Evolutionary conservation across 2,888 invertebrate species (phyloP), one percentile per base, ranked within the genome.

Genomic region (Protophormia terraenovae): DNA sequence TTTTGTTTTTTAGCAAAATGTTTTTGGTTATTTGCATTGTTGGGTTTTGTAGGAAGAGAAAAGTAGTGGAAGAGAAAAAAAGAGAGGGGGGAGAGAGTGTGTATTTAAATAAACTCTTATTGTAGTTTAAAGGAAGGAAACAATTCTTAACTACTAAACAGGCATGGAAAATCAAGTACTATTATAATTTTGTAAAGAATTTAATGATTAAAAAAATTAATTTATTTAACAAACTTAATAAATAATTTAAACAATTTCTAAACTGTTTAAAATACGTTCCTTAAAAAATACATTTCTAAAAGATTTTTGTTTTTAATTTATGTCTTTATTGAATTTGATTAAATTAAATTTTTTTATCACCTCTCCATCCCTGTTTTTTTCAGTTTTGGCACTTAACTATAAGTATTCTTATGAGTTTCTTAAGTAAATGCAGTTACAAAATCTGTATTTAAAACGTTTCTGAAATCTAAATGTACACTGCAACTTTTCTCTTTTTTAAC

Each of bases 81-180:
- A 53, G 27, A n/a, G 12, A 73, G 14, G 32, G 22, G 10, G 19
- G 7, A 10, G 32, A n/a, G 24, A n/a, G 45, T 24, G 2, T 19
- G 29, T 16, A 8, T 29, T 24, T 27, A 24, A 27, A 16, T n/a
- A 22, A 62, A 64, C 24, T 4, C 24, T 14, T n/a, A 53, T n/a
- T 41, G 10, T 58, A 32, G 62, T 24, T 14, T 14, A 29, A 50
- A 53, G 75, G 75, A 64, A 76, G 64, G 64, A 76, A 76, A 64
- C 27, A 76, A 64, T 76, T 76, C 35, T 38, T 38, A n/a, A 8
- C 7, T 50, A n/a, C 6, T n/a, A n/a, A n/a, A n/a, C n/a, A n/a
- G n/a, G n/a, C n/a, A n/a, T n/a, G n/a, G n/a, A n/a, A n/a, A n/a
- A n/a, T n/a, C n/a, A n/a, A n/a, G n/a, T n/a, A n/a, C n/a, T n/a